Percentiles rank a stretch among this genome's conserved stretches.
These are phyloP conservation scores for Parauchenoglanis ngamensis DNA, from an alignment of 2,797 vertebrate species.

Conservation along the genomic window DNA sequence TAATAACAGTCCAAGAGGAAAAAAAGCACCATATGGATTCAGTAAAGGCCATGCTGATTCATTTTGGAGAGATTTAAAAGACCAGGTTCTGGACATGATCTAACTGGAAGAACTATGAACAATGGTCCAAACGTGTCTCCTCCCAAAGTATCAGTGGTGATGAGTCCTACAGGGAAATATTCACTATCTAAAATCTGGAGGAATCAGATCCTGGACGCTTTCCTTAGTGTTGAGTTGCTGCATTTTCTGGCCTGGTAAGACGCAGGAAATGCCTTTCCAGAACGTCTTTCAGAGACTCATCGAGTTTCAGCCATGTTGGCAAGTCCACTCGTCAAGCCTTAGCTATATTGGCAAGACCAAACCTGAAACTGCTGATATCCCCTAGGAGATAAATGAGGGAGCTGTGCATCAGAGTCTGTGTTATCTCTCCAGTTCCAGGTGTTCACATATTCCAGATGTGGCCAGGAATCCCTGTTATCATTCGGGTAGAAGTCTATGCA, in stretches of 20 bases:
- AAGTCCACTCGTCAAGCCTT: slow-evolving; percentile 5
- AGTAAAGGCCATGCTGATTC: neutral
- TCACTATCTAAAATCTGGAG: neutral
- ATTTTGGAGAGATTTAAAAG: neutral
- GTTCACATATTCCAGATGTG: slow-evolving; percentile 10
- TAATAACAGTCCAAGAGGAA: slow-evolving; percentile 53
- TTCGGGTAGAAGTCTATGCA: neutral
- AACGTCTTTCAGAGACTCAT: slow-evolving; percentile 24
- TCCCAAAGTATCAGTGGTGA: neutral
- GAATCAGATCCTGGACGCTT: slow-evolving; percentile 12
- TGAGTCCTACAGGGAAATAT: slow-evolving; percentile 3
- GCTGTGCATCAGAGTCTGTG: neutral
- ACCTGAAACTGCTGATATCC: slow-evolving; percentile 5
- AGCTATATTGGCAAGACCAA: slow-evolving; percentile 12
- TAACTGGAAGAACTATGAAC: neutral
- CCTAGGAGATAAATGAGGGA: neutral
- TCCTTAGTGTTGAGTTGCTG: slow-evolving; percentile 5
- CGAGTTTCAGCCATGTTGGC: slow-evolving; percentile 6
- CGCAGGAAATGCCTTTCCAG: slow-evolving; percentile 13
- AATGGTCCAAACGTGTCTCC: neutral
- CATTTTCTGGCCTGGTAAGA: slow-evolving; percentile 7
- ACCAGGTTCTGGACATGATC: neutral
- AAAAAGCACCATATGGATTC: slow-evolving; percentile 18
- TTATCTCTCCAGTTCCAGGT: slow-evolving; percentile 16
- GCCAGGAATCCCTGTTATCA: neutral